Percentiles rank a stretch among this genome's conserved stretches.
phyloP scores from a whole-genome alignment of 30 jellyfish, hydroid and myxozoan genomes.

The Clytia hemisphaerica region DNA sequence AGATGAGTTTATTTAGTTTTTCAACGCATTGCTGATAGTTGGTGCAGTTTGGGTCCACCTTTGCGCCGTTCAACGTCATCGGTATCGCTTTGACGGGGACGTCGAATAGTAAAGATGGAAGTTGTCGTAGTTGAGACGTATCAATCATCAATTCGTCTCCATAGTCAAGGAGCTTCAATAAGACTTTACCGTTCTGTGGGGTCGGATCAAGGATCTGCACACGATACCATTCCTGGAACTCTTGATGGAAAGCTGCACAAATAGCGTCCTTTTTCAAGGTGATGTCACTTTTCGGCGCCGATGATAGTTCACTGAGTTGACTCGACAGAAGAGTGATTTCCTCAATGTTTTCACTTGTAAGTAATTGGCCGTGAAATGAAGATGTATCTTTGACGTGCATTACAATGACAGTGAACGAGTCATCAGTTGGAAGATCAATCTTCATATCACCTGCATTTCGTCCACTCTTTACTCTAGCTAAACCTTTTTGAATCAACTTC shows the following conservation, averaged over 20 bases:
- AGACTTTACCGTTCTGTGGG: neutral
- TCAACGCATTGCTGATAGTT: neutral
- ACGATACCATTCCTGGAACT: conserved; percentile 30
- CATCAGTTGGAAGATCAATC: too few relatives aligned
- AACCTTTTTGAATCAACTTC: too few relatives aligned
- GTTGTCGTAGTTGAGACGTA: neutral
- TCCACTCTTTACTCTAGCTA: too few relatives aligned
- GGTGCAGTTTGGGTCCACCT: neutral
- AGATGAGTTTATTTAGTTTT: neutral
- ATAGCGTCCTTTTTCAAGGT: neutral
- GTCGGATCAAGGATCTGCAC: neutral
- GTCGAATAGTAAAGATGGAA: neutral
- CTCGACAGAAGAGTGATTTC: too few relatives aligned
- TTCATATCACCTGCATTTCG: too few relatives aligned
- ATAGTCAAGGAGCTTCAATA: conserved; percentile 3
- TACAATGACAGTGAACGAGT: too few relatives aligned
- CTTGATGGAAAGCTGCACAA: conserved; percentile 15
- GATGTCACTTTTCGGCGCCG: too few relatives aligned
- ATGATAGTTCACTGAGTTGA: too few relatives aligned
- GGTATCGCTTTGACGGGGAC: conserved; percentile 10
- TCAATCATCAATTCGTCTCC: conserved; percentile 1
- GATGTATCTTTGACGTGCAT: too few relatives aligned
- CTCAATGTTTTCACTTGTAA: too few relatives aligned
- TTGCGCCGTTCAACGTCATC: neutral
- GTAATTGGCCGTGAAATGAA: too few relatives aligned